These are phyloP conservation scores for Tor tambroides DNA, from an alignment of 2,113 vertebrate genomes.

Conservation along the genomic window DNA sequence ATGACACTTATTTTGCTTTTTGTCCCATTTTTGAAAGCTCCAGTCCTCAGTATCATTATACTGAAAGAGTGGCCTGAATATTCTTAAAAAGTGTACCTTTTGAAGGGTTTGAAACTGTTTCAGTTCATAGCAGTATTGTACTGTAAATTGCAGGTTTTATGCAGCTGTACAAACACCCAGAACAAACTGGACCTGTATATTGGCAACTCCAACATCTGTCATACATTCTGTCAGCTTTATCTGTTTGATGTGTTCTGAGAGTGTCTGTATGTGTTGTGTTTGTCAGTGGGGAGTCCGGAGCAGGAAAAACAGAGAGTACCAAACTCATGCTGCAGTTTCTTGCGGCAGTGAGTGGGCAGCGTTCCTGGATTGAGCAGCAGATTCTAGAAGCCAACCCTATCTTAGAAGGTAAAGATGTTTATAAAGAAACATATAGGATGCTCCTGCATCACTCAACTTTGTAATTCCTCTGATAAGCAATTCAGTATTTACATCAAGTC, in stretches of 20 bases:
- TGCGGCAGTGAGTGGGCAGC: slow-evolving; percentile 91
- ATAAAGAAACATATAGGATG: not conserved
- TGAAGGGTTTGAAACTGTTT: not conserved
- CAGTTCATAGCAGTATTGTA: not conserved
- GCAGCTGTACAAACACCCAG: slow-evolving; percentile 22
- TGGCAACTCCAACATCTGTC: not conserved
- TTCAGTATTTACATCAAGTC: not conserved
- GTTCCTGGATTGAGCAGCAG: slow-evolving; percentile 97
- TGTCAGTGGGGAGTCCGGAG: slow-evolving; percentile 92
- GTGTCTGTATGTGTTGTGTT: slow-evolving; percentile 1
- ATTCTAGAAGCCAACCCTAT: slow-evolving; percentile 96
- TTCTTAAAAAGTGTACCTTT: not conserved
- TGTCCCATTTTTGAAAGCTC: not conserved
- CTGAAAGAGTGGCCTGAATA: not conserved
- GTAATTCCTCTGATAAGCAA: not conserved
- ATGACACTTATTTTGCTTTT: not conserved
- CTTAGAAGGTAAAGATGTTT: slow-evolving; percentile 81
- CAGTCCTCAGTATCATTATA: not conserved
- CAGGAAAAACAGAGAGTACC: slow-evolving; percentile 96
- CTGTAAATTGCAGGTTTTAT: not conserved
- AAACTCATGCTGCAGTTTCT: slow-evolving; percentile 96
- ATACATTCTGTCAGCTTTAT: not conserved
- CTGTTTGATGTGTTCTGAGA: slow-evolving; percentile 6
- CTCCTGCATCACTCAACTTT: not conserved
- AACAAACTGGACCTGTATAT: not conserved